Evolutionary conservation across 2,888 invertebrate genomes (phyloP).

Genomic region (Psococerastis gibbosa): DNA sequence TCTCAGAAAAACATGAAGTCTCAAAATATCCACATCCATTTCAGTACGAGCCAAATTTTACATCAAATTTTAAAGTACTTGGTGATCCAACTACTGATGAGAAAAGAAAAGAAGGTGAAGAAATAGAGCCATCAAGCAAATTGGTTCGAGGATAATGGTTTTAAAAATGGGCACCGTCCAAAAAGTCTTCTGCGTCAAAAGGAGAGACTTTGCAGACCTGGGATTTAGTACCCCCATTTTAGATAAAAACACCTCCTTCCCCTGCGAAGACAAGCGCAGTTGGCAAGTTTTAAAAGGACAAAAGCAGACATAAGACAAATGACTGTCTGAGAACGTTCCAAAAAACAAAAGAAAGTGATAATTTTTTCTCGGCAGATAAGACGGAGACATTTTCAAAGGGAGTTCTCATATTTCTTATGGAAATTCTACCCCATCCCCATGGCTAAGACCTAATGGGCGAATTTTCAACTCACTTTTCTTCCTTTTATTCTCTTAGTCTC

Average conservation of each 20-base stretch:
- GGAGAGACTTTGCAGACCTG: too few species aligned
- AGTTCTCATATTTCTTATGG: conserved; percentile 8
- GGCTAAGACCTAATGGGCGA: too few species aligned
- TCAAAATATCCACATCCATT: too few species aligned
- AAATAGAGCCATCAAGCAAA: background rate
- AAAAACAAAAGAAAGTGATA: conserved; percentile 11
- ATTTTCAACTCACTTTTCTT: too few species aligned
- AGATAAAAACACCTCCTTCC: background rate
- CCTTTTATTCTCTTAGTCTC: too few species aligned
- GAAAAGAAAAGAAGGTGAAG: too few species aligned
- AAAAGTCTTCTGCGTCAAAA: background rate
- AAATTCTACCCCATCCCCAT: conserved; percentile 4
- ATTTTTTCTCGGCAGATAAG: conserved; percentile 9
- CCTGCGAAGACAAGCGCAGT: background rate
- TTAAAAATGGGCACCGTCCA: background rate
- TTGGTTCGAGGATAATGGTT: background rate
- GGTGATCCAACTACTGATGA: too few species aligned
- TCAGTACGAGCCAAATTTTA: too few species aligned
- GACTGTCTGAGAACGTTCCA: conserved; percentile 5
- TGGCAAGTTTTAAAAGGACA: conserved; percentile 9
- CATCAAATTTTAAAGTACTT: too few species aligned
- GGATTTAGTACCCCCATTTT: background rate
- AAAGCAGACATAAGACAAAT: conserved; percentile 10
- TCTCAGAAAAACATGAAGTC: too few species aligned
- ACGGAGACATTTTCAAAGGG: conserved; percentile 6